Evolutionary conservation across 2,797 vertebrate species (phyloP).

Genomic region (Tenualosa ilisha): DNA sequence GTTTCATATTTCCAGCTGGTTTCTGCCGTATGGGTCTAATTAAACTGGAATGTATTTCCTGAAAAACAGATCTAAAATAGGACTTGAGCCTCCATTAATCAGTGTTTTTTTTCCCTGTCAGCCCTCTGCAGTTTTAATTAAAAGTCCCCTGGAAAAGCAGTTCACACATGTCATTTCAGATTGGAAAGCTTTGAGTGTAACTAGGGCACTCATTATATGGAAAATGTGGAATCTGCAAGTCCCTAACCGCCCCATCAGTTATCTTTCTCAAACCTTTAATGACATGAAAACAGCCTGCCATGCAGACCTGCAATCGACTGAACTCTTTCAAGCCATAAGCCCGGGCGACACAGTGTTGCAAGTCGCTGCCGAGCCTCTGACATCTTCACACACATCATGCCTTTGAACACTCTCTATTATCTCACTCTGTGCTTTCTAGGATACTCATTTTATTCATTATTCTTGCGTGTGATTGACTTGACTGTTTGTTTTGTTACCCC

Average conservation of each 20-base stretch:
- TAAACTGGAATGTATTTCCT: conserved; percentile 74
- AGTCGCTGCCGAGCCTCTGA: not conserved
- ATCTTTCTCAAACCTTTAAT: conserved; percentile 57
- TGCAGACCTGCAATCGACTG: conserved; percentile 63
- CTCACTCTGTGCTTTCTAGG: not conserved
- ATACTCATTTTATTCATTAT: too few species aligned
- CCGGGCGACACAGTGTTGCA: not conserved
- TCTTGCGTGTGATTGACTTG: not conserved
- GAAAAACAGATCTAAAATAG: conserved; percentile 76
- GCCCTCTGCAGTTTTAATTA: conserved; percentile 78
- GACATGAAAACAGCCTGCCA: conserved; percentile 49
- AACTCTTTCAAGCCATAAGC: conserved; percentile 25
- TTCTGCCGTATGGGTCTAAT: conserved; percentile 76
- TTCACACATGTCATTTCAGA: conserved; percentile 76
- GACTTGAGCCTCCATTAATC: conserved; percentile 77
- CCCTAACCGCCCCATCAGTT: conserved; percentile 53
- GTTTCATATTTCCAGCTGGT: conserved; percentile 77
- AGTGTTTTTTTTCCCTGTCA: conserved; percentile 68
- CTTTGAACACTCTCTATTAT: not conserved
- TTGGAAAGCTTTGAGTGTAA: conserved; percentile 70
- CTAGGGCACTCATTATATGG: conserved; percentile 73
- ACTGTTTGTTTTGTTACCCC: not conserved
- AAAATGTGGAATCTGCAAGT: conserved; percentile 58
- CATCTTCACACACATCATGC: not conserved
- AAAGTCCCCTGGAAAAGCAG: conserved; percentile 73